phyloP scores from a whole-genome alignment of 2,888 invertebrate species.

The Melanophora roralis region DNA sequence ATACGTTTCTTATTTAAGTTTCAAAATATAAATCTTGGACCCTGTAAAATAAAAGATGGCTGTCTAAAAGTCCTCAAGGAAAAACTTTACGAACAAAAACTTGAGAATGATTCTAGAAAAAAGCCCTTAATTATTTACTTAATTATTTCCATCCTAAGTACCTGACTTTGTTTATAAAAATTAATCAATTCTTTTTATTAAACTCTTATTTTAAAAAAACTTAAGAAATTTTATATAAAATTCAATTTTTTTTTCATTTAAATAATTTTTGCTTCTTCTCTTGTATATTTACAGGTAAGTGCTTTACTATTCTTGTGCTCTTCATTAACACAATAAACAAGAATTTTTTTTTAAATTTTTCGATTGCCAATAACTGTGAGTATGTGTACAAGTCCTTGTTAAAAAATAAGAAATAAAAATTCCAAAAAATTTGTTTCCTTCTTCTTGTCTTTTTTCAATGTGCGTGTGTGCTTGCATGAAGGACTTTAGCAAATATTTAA shows the following conservation, averaged over 20 bases:
- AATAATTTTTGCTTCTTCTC: neutral
- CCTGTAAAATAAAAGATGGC: no score
- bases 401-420: neutral
- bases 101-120: no score
- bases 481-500: neutral
- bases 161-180: no score
- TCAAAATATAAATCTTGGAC: no score
- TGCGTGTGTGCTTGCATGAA: neutral
- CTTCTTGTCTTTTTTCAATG: neutral
- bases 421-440: neutral
- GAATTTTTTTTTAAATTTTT: neutral
- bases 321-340: constrained; percentile 30
- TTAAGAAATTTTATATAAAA: no score
- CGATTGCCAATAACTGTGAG: constrained; percentile 10
- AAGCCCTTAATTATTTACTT: no score
- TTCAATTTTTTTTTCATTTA: neutral
- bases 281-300: constrained; percentile 40
- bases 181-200: no score
- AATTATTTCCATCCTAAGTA: no score
- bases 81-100: no score
- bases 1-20: no score
- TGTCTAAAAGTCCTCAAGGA: no score
- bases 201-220: no score
- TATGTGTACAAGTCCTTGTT: neutral
- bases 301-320: neutral